These are phyloP conservation scores for Poeciliopsis turneri DNA, from an alignment of 2,797 vertebrate genomes.

Conservation along the genomic window DNA sequence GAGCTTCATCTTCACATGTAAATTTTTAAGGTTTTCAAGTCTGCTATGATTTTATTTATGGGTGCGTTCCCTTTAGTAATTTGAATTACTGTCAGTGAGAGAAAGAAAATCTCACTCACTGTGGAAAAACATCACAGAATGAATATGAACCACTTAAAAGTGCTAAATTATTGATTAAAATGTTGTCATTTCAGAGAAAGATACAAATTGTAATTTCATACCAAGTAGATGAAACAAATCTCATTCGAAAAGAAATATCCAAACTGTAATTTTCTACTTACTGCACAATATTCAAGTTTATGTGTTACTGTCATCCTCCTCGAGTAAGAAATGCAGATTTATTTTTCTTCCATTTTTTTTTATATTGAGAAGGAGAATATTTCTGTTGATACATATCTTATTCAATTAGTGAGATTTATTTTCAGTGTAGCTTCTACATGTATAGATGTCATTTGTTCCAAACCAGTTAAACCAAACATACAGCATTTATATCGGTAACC, in stretches of 20 bases:
- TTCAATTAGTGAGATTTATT: background rate
- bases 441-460: background rate
- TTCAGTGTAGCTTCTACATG: background rate
- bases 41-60: constrained; percentile 17
- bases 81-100: constrained; percentile 31
- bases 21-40: background rate
- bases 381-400: background rate
- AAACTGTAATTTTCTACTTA: constrained; percentile 8
- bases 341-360: background rate
- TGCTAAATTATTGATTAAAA: constrained; percentile 28
- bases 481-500: background rate
- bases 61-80: constrained; percentile 34
- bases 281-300: background rate
- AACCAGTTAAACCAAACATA: background rate
- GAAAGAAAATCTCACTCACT: constrained; percentile 19
- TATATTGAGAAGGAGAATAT: background rate
- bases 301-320: background rate
- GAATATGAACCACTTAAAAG: constrained; percentile 29
- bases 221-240: constrained; percentile 7
- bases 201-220: constrained; percentile 12
- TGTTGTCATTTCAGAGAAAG: constrained; percentile 1
- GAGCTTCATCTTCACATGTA: background rate
- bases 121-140: constrained; percentile 23
- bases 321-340: background rate
- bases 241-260: background rate